phyloP scores from a whole-genome alignment of 2,113 vertebrate species.

The Empidonax alnorum region DNA sequence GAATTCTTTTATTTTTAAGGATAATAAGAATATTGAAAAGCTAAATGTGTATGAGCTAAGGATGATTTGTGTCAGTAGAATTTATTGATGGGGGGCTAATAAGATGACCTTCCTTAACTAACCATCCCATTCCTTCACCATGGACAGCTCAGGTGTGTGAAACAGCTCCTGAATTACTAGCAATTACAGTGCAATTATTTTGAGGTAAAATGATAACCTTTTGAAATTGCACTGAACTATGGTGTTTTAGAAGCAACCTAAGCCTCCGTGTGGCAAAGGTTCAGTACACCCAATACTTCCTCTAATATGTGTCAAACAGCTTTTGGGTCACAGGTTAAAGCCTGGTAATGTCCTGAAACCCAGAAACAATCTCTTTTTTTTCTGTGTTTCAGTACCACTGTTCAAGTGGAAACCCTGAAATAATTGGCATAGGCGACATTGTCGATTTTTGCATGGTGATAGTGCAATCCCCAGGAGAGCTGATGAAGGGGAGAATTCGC shows the following conservation, averaged over 20 bases:
- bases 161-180: not conserved
- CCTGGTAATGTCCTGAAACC: not conserved
- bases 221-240: not conserved
- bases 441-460: not conserved
- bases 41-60: not conserved
- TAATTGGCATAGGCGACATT: accelerated
- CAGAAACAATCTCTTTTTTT: not conserved
- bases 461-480: not conserved
- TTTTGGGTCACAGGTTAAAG: not conserved
- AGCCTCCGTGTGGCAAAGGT: not conserved
- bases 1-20: not conserved
- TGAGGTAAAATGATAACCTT: not conserved
- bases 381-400: not conserved
- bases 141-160: not conserved
- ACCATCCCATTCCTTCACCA: not conserved
- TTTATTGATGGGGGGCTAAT: not conserved
- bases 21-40: not conserved
- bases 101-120: not conserved
- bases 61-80: not conserved
- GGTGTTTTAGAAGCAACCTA: not conserved
- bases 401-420: not conserved
- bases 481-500: not conserved
- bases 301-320: not conserved
- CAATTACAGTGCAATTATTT: not conserved
- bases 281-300: accelerated